Evolutionary conservation across 2,113 vertebrate genomes (phyloP), one percentile per base, ranked within the genome.

Genomic region (Bubalus kerabau): DNA sequence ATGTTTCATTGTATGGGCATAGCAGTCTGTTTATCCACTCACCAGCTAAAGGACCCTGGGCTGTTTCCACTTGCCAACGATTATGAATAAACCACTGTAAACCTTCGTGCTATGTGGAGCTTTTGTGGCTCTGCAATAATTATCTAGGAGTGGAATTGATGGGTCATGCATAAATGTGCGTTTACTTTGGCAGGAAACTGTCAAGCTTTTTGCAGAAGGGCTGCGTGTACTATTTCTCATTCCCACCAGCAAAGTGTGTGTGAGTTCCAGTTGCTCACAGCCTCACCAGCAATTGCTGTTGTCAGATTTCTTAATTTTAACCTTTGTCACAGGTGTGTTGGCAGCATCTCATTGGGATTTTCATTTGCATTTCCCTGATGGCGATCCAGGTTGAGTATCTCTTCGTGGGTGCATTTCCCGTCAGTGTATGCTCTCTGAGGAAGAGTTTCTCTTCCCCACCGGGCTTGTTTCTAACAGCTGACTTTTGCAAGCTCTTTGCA

Each of bases 221-320:
- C 14, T 14, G 13, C 1, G 0, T 2, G 43, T 3, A 32, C 17
- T 0, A 0, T 9, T 8, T 7, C 1, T 1, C n/a, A 6, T 30
- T 59, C 43, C 32, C 9, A 1, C 26, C 10, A 12, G 40, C 24
- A 30, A 2, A 3, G 13, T 2, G 0, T 0, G 10, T 0, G 5
- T 2, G 50, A 4, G 23, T 59, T 50, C 80, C 59, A 1, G 8
- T 1, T 1, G 2, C 6, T 3, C 5, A 0, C 40, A 1, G 19
- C 43, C 86, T 54, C 71, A 0, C 7, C 50, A 8, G 57, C 67
- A 4, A 54, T 56, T 2, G 14, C 16, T 15, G 2, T 3, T 9
- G 15, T 76, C 88, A 28, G 40, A 2, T 15, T 76, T 10, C 12
- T 50, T 30, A 14, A 23, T 6, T 19, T 21, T 13, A 76, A 56